Base-by-base conservation (phyloP, 2,113 vertebrate species). In the Chionomys nivalis region DNA sequence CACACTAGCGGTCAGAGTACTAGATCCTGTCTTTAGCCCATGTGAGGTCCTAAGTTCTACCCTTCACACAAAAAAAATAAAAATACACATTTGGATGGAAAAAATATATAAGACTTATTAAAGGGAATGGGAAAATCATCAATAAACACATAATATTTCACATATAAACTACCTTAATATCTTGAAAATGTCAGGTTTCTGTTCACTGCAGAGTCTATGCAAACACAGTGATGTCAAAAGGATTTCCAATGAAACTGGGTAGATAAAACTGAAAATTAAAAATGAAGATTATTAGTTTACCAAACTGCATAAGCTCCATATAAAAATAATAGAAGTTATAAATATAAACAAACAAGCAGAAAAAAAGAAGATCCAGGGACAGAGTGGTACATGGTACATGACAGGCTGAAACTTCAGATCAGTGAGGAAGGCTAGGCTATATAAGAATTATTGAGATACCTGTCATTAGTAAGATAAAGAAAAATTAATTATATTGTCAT, bases 391-490 rank as follows among this genome's bases (percentile, higher is more conserved):
- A 28, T 17, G n/a, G 28, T 3, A 24, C 26, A 44, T 23, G 33
- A 26, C 24, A 26, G 10, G 26, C 24, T 63, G n/a, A 63, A 31
- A 42, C 58, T 17, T 58, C 7, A 42, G 24, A 83, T 26, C 23
- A 28, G 0, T 36, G 28, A 24, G 17, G 2, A 42, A 75, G 6
- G 7, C 1, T 23, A 3, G 63, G 28, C 14, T 68, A 2, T 4
- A 3, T 24, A 24, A 61, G 3, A 17, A 24, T 21, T 21, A 26
- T 0, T 39, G 16, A 31, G 55, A 17, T 16, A 23, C 31, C 14
- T 44, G 6, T 10, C 33, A 79, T 79, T 9, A 28, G 5, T 82
- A n/a, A 63, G n/a, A 28, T 13, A 42, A 2, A 28, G 31, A 87
- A 89, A 36, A 5, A 73, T 31, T 42, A 73, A 68, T 33, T 16